These are phyloP conservation scores for Eumacrocentrus americanus DNA, from an alignment of 2,888 invertebrate species.

Conservation along the genomic window DNA sequence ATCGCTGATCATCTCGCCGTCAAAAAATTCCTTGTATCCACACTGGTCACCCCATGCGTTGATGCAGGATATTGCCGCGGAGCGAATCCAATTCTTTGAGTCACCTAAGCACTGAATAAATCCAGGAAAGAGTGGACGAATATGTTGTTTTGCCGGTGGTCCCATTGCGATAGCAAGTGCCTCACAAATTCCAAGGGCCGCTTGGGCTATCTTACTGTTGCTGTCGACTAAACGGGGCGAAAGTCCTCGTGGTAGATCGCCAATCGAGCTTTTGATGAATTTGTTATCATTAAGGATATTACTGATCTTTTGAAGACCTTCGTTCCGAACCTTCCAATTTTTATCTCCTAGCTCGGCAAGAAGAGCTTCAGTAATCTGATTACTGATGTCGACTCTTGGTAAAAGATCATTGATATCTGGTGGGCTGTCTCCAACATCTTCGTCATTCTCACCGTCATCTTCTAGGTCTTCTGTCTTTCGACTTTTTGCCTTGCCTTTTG, in stretches of 20 bases:
- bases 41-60: slow-evolving; percentile 85
- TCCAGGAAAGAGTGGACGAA: slow-evolving; percentile 82
- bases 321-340: slow-evolving; percentile 83
- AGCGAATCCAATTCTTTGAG: slow-evolving; percentile 79
- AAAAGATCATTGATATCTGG: slow-evolving; percentile 67
- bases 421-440: slow-evolving; percentile 65
- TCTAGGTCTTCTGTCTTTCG: slow-evolving; percentile 48
- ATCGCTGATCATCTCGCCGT: slow-evolving; percentile 88
- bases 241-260: slow-evolving; percentile 82
- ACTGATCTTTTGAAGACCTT: slow-evolving; percentile 68
- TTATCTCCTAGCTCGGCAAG: slow-evolving; percentile 84
- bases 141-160: slow-evolving; percentile 76
- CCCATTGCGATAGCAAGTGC: slow-evolving; percentile 84
- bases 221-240: slow-evolving; percentile 83
- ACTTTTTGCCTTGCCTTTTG: slow-evolving; percentile 33
- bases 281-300: slow-evolving; percentile 77
- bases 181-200: slow-evolving; percentile 83
- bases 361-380: slow-evolving; percentile 80
- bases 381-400: slow-evolving; percentile 80
- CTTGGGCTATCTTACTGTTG: slow-evolving; percentile 89
- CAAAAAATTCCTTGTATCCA: slow-evolving; percentile 81
- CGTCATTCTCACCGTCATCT: slow-evolving; percentile 63
- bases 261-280: slow-evolving; percentile 82
- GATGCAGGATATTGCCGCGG: slow-evolving; percentile 81
- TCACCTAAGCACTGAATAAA: slow-evolving; percentile 73